Conservation (phyloP, 30 jellyfish, hydroid and myxozoan genomes). For the Aurelia sp. region DNA sequence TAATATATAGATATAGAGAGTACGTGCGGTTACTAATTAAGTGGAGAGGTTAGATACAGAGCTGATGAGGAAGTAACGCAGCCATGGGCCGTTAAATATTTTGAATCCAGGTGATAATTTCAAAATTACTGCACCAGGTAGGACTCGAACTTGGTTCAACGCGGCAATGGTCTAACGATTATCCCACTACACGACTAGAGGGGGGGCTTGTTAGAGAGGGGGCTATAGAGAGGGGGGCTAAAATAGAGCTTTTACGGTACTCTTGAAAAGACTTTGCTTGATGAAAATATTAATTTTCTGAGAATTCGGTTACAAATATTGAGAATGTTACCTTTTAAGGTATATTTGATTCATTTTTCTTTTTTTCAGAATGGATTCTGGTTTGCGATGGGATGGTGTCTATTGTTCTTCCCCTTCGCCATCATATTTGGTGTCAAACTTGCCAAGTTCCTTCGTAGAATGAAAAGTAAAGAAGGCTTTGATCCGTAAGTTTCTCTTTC, state of each 20-base stretch:
- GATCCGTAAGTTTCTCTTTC: slow-evolving; percentile 58
- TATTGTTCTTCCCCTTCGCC: slow-evolving; percentile 86
- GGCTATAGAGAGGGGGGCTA: too few species aligned
- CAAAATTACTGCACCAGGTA: too few species aligned
- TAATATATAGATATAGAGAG: too few species aligned
- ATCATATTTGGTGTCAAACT: slow-evolving; percentile 85
- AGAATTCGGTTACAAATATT: neutral
- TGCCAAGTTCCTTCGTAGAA: slow-evolving; percentile 87
- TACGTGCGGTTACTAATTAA: too few species aligned
- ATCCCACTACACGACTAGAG: too few species aligned
- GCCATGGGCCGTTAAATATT: too few species aligned
- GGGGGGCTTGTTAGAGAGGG: too few species aligned
- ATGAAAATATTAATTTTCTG: neutral
- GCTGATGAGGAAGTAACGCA: neutral
- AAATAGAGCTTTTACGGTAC: too few species aligned
- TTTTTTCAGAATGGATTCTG: slow-evolving; percentile 93
- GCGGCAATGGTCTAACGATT: too few species aligned
- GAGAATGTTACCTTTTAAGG: neutral
- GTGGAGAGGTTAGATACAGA: neutral
- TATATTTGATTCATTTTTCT: neutral
- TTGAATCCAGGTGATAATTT: too few species aligned
- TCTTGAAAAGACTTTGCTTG: neutral
- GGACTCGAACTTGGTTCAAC: too few species aligned
- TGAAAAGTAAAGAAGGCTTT: slow-evolving; percentile 77
- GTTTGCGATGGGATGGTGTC: slow-evolving; percentile 98